Evolutionary conservation across 1,140 invertebrate species (phyloP).

Genomic region (Gonioctena quinquepunctata): DNA sequence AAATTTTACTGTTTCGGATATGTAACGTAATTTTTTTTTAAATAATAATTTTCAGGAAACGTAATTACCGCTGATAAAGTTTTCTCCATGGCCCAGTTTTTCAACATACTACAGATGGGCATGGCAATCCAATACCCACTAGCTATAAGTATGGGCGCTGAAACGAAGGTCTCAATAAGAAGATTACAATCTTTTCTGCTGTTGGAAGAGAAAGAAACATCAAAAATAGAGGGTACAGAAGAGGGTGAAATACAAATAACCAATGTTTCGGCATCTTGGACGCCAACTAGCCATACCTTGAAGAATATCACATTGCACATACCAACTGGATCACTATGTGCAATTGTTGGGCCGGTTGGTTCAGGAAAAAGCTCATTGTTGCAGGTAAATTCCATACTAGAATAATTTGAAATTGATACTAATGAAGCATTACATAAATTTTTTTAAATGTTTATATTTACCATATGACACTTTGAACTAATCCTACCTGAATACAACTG

Average conservation of each 20-base stretch:
- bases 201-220: conserved; percentile 62
- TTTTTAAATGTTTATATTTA: no score
- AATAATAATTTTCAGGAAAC: neutral
- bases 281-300: conserved; percentile 59
- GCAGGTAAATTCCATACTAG: conserved; percentile 54
- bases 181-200: conserved; percentile 67
- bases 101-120: conserved; percentile 46
- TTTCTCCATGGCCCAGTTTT: neutral
- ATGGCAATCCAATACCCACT: conserved; percentile 74
- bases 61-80: conserved; percentile 4
- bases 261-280: conserved; percentile 65
- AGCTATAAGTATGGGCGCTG: conserved; percentile 68
- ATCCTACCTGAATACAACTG: no score
- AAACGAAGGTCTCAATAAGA: conserved; percentile 69
- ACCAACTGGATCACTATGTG: conserved; percentile 69
- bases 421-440: no score
- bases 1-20: no score
- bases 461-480: no score
- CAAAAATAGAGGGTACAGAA: conserved; percentile 34
- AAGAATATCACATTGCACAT: conserved; percentile 67
- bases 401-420: no score
- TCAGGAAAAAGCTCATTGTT: conserved; percentile 80
- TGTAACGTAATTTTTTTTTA: no score
- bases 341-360: conserved; percentile 78
- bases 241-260: conserved; percentile 56